Conservation (phyloP, 2,888 invertebrate genomes). For the Dynastes maya region DNA sequence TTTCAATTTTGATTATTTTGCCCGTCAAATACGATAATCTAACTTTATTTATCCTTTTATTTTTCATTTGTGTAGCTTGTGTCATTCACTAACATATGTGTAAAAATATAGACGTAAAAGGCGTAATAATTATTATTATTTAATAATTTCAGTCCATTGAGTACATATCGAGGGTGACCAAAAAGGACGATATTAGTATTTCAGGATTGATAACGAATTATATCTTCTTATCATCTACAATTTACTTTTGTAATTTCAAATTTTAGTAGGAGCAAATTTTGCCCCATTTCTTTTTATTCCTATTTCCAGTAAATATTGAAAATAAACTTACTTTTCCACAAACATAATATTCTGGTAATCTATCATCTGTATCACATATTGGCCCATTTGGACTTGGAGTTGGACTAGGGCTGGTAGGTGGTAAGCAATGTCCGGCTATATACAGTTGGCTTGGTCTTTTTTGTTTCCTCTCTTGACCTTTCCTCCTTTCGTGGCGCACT, state of each 20-base stretch:
- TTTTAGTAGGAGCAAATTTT: background rate
- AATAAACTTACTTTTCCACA: constrained; percentile 78
- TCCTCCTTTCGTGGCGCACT: constrained; percentile 85
- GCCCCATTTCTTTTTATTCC: background rate
- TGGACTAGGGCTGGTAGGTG: constrained; percentile 75
- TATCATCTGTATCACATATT: constrained; percentile 71
- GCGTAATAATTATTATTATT: no score
- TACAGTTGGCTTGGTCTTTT: constrained; percentile 79
- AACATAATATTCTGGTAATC: constrained; percentile 80
- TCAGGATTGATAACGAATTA: no score
- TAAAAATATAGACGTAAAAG: no score
- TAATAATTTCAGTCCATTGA: no score
- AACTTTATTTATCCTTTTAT: no score
- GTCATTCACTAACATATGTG: no score
- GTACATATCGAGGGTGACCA: no score
- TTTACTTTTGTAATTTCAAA: background rate
- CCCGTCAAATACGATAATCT: no score
- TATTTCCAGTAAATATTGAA: background rate
- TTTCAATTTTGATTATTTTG: no score
- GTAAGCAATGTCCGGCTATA: constrained; percentile 77
- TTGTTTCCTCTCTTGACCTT: constrained; percentile 79
- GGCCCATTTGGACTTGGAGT: constrained; percentile 78
- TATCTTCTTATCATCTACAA: no score
- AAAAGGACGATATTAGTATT: no score
- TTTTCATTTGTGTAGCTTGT: no score